Conservation (phyloP, 2,888 invertebrate genomes). For the Chrysina gloriosa region DNA sequence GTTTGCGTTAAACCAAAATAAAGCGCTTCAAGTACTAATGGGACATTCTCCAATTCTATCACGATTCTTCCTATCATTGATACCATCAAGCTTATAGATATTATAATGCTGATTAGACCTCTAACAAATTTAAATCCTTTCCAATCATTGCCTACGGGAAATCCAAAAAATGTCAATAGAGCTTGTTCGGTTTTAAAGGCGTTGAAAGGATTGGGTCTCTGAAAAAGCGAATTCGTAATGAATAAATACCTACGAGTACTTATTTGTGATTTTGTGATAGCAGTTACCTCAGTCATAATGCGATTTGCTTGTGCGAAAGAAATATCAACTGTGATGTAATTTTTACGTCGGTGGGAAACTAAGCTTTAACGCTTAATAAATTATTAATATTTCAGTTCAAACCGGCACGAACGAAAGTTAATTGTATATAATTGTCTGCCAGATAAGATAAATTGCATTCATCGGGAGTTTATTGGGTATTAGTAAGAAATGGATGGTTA, state of each 20-base stretch:
- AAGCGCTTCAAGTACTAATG: slow-evolving; percentile 44
- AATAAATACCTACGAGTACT: no score
- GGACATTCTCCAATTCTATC: slow-evolving; percentile 39
- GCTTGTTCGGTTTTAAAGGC: slow-evolving; percentile 34
- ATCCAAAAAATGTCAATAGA: slow-evolving; percentile 38
- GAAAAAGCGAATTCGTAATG: not conserved
- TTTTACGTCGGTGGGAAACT: not conserved
- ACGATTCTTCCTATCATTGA: slow-evolving; percentile 39
- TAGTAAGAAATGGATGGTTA: not conserved
- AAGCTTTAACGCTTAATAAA: slow-evolving; percentile 10
- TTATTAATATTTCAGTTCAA: slow-evolving; percentile 4
- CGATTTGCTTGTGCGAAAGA: not conserved
- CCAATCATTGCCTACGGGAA: slow-evolving; percentile 37
- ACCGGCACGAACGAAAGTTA: not conserved
- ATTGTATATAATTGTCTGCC: slow-evolving; percentile 31
- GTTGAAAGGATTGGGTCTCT: slow-evolving; percentile 39
- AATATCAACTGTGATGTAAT: not conserved
- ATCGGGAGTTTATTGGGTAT: slow-evolving; percentile 9
- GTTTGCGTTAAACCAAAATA: slow-evolving; percentile 48
- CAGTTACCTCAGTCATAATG: not conserved
- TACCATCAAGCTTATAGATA: slow-evolving; percentile 38
- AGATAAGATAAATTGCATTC: slow-evolving; percentile 27
- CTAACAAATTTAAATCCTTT: slow-evolving; percentile 23
- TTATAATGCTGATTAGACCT: slow-evolving; percentile 18
- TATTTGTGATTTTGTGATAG: not conserved